phyloP scores from a whole-genome alignment of 2,797 vertebrate species.

The Vipera latastei region DNA sequence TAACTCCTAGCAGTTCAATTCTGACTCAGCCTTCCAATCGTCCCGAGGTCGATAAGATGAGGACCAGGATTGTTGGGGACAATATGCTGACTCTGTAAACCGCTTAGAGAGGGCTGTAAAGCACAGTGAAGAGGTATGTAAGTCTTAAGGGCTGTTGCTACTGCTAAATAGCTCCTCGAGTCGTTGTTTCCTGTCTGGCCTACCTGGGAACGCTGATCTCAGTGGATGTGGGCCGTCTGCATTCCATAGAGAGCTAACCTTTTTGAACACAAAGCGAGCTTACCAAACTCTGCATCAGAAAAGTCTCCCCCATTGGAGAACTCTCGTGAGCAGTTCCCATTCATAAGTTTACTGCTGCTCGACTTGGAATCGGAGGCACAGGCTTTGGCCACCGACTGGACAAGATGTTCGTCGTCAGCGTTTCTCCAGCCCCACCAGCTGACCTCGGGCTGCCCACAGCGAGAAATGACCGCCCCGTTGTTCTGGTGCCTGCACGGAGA shows the following conservation, averaged over 20 bases:
- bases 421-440: constrained; percentile 99
- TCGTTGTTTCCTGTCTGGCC: neutral
- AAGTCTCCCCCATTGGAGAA: constrained; percentile 82
- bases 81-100: neutral
- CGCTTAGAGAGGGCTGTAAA: neutral
- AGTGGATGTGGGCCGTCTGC: too few relatives aligned
- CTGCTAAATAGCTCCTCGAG: neutral
- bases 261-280: constrained; percentile 28
- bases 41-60: neutral
- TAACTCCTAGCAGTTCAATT: neutral
- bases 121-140: neutral
- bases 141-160: neutral
- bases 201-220: neutral
- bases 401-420: constrained; percentile 92
- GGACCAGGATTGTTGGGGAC: neutral
- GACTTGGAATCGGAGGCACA: constrained; percentile 86
- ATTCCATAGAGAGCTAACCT: neutral
- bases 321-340: constrained; percentile 75
- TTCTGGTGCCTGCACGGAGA: constrained; percentile 81
- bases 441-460: constrained; percentile 96
- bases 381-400: constrained; percentile 93
- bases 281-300: constrained; percentile 91
- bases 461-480: constrained; percentile 93
- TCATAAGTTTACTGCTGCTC: constrained; percentile 70
- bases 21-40: neutral